A percentile compares a stretch with the other conserved stretches of the same genome.
These are phyloP conservation scores for Tupaia chinensis DNA, from an alignment of 2,113 vertebrate species.

Conservation along the genomic window DNA sequence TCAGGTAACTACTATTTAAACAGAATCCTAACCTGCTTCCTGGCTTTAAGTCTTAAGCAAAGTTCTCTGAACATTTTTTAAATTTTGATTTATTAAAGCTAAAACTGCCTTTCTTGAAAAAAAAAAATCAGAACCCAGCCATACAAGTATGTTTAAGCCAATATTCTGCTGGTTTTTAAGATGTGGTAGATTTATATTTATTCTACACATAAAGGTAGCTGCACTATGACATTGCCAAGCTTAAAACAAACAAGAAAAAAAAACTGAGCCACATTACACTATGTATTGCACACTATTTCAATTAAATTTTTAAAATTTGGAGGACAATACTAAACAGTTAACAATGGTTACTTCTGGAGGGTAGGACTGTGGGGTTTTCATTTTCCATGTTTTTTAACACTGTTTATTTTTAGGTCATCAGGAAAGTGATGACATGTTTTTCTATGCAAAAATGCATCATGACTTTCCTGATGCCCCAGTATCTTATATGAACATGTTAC, in stretches of 20 bases:
- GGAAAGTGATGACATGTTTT: too few species aligned
- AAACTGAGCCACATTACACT: neutral
- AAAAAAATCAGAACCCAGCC: neutral
- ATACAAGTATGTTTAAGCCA: neutral
- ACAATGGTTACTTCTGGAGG: neutral
- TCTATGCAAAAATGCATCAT: too few species aligned
- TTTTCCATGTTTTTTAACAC: neutral
- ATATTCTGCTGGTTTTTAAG: neutral
- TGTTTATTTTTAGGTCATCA: neutral
- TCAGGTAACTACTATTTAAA: too few species aligned
- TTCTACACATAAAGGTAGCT: neutral
- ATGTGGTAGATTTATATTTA: neutral
- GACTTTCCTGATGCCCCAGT: too few species aligned
- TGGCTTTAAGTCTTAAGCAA: too few species aligned
- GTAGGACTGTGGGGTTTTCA: neutral
- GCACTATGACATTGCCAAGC: neutral
- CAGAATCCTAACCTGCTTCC: too few species aligned
- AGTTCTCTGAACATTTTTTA: too few species aligned
- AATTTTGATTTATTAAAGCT: too few species aligned
- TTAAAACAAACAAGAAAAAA: neutral
- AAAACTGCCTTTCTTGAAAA: too few species aligned
- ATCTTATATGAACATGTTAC: neutral
- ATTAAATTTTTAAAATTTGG: neutral
- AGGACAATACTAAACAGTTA: neutral
- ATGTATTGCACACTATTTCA: neutral